Evolutionary conservation across 2,113 vertebrate genomes (phyloP).

Genomic region (Pachycephala philippinensis): DNA sequence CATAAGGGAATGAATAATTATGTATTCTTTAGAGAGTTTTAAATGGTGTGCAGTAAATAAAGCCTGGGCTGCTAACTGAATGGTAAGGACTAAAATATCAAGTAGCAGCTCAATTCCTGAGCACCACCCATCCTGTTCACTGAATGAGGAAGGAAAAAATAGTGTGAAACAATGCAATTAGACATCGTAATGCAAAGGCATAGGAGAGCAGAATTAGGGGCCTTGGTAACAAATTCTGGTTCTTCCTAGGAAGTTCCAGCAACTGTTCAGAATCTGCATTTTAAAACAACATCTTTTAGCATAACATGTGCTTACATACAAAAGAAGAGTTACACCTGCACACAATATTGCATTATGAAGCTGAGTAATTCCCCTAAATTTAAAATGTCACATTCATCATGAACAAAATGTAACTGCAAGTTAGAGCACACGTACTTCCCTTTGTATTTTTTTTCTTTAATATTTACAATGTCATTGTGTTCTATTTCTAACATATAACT

Average conservation of each 20-base stretch:
- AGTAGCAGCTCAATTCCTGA: conserved; percentile 35
- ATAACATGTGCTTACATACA: neutral
- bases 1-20: conserved; percentile 21
- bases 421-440: conserved; percentile 8
- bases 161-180: conserved; percentile 61
- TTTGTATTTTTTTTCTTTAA: neutral
- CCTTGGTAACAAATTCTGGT: neutral
- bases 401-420: conserved; percentile 9
- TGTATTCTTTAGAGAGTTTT: conserved; percentile 20
- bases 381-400: conserved; percentile 6
- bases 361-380: conserved; percentile 15
- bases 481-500: neutral
- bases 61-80: neutral
- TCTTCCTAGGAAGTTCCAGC: conserved; percentile 51
- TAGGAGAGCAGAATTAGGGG: neutral
- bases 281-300: neutral
- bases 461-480: conserved; percentile 43
- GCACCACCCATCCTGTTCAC: conserved; percentile 41
- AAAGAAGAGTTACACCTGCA: conserved; percentile 34
- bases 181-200: conserved; percentile 1
- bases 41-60: conserved; percentile 45
- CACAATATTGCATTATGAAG: conserved; percentile 22
- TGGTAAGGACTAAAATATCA: conserved; percentile 60
- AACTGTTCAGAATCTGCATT: conserved; percentile 29
- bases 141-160: conserved; percentile 60